These are phyloP conservation scores for Chelonus insularis DNA, from an alignment of 1,140 invertebrate species.

Conservation along the genomic window DNA sequence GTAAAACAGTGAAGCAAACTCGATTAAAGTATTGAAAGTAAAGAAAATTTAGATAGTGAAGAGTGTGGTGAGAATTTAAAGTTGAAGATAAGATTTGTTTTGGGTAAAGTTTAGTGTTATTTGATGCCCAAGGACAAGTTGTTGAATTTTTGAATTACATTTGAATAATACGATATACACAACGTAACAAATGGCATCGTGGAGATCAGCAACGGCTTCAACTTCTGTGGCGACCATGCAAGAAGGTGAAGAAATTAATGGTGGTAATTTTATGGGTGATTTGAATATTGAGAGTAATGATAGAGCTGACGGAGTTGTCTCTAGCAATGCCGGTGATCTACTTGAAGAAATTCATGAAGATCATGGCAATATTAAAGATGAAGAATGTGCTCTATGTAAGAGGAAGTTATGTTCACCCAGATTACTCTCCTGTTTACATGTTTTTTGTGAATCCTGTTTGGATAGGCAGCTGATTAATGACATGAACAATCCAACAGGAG, in stretches of 20 bases:
- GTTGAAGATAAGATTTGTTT: not conserved
- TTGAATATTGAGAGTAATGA: conserved; percentile 16
- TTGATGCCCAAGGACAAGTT: not conserved
- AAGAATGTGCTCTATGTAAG: conserved; percentile 61
- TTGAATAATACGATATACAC: conserved; percentile 7
- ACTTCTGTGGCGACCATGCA: conserved; percentile 7
- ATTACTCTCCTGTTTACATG: conserved; percentile 88
- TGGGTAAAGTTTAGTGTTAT: conserved; percentile 1
- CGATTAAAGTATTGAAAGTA: not conserved
- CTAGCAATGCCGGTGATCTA: not conserved
- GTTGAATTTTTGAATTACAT: not conserved
- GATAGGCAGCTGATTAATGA: conserved; percentile 77
- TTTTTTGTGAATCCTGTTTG: conserved; percentile 88
- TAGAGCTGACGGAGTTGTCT: not conserved
- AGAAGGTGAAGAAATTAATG: conserved; percentile 20
- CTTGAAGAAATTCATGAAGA: not conserved
- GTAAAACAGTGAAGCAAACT: conserved; percentile 10
- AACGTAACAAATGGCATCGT: conserved; percentile 28
- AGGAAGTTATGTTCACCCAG: conserved; percentile 77
- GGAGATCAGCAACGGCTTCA: conserved; percentile 21
- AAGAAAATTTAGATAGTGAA: not conserved
- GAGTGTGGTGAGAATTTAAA: not conserved
- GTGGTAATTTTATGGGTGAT: conserved; percentile 18
- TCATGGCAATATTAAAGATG: conserved; percentile 31
- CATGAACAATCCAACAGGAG: conserved; percentile 64